phyloP scores from a whole-genome alignment of 2,113 vertebrate species.

The Nyctereutes procyonoides region DNA sequence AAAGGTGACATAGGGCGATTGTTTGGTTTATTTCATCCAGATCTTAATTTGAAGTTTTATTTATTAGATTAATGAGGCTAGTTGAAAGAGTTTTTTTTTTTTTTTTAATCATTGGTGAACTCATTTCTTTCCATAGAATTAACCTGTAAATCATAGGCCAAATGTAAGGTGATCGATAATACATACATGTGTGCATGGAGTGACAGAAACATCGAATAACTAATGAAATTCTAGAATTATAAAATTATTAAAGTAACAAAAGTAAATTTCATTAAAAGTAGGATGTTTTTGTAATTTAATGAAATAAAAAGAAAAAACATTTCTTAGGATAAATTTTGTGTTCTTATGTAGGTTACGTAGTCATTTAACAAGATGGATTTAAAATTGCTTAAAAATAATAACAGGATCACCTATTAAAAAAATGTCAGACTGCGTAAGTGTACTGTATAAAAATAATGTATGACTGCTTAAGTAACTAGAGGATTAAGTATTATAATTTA shows the following conservation, averaged over 20 bases:
- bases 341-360: background rate
- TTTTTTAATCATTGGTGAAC: constrained; percentile 15
- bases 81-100: background rate
- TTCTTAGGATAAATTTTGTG: constrained; percentile 35
- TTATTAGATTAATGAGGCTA: constrained; percentile 13
- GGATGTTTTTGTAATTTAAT: constrained; percentile 16
- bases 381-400: constrained; percentile 55
- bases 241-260: constrained; percentile 40
- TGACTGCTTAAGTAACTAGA: background rate
- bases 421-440: background rate
- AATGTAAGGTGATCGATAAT: background rate
- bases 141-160: background rate
- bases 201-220: background rate
- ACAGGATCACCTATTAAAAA: constrained; percentile 29
- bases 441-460: constrained; percentile 34
- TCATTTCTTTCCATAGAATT: constrained; percentile 39
- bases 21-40: background rate
- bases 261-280: constrained; percentile 33
- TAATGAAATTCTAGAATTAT: background rate
- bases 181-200: background rate
- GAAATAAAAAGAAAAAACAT: constrained; percentile 27
- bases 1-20: background rate
- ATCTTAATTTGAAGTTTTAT: constrained; percentile 43
- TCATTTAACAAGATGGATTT: constrained; percentile 62
- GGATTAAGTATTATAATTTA: background rate